Evolutionary conservation across 2,888 invertebrate species (phyloP), one percentile per base, ranked within the genome.

Genomic region (Papilio gigon): DNA sequence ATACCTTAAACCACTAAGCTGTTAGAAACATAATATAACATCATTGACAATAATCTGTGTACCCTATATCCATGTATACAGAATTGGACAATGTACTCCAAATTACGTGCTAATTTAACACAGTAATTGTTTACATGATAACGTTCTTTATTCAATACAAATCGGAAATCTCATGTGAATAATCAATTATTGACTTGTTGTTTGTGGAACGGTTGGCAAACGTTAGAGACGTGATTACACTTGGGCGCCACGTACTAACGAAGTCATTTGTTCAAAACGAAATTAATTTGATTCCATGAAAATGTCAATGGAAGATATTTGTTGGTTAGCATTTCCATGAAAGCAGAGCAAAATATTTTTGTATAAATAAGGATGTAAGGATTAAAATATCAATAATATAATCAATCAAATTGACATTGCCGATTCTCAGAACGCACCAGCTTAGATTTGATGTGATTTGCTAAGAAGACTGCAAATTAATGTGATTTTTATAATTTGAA

Each of bases 201-300:
- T 53, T 53, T n/a, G 53, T 27, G 8, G 27, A 27, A 53, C 27
- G 22, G 12, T 33, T 33, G 22, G 35, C 35, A 35, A 17, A n/a
- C 33, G 1, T 27, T 33, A 33, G 17, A 62, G 17, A 63, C 42
- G 56, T 30, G 42, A 44, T 47, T 27, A 35, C 33, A 66, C 3
- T 0, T 6, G 20, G 60, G 50, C 50, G 50, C 53, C 42, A 44
- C 8, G 74, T 74, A 76, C 77, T 86, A 84, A 87, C 83, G 84
- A 87, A 84, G 78, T 78, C 79, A 76, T 82, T 82, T 85, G 30
- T 30, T 25, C 50, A 50, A 50, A 50, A 50, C 12, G 14, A 25
- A 50, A 50, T 50, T 12, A 50, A 25, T 50, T 50, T n/a, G 5
- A 17, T 17, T 17, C 17, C 8, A 42, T 11, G 20, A 12, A 44